Base-by-base conservation (phyloP, 2,113 vertebrate species). In the Catagonus wagneri region DNA sequence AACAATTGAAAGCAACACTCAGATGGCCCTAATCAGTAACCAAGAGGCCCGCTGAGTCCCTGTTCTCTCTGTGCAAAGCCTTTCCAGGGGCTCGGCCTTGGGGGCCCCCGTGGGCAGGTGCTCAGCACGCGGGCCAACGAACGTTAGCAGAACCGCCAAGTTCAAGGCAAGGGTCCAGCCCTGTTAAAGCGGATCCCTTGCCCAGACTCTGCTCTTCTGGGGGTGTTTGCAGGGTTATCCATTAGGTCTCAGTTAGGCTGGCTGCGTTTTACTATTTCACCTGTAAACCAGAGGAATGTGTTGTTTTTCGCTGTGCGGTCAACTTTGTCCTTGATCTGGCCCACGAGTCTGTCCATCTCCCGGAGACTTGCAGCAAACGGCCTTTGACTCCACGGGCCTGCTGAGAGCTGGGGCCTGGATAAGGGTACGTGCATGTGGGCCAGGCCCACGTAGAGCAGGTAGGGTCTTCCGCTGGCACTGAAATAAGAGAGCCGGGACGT, bases 371-470 rank as follows among this genome's bases (percentile, higher is more conserved):
- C 98, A 17, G 98, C 58, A 0, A 99, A 99, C 0, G 97, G 93
- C 34, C 79, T 79, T 54, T 12, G 95, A 27, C 44, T 87, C 6
- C 15, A 14, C 2, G 50, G 0, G 0, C 81, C 80, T 15, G 97
- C 69, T 1, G 89, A 97, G 0, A 0, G 34, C 0, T 29, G 60
- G 3, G 89, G 71, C 2, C 7, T n/a, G 23, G 98, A 96, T 91
- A 99, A 98, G 0, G 99, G 99, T 27, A 99, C 99, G 0, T 99
- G 99, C 99, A 99, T 99, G 83, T 99, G 99, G 39, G 99, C 99
- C 96, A 99, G 96, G 0, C 99, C 99, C 94, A 99, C 72, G 72
- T 99, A 99, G 4, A 99, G 98, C 95, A 99, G 98, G 97, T 99
- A 99, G 19, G 99, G 99, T 58, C 97, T 98, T 12, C 98, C 96